Percentiles rank a stretch among this genome's conserved stretches.
Evolutionary conservation across 1,140 invertebrate species (phyloP).

Genomic region (Anastrepha obliqua): DNA sequence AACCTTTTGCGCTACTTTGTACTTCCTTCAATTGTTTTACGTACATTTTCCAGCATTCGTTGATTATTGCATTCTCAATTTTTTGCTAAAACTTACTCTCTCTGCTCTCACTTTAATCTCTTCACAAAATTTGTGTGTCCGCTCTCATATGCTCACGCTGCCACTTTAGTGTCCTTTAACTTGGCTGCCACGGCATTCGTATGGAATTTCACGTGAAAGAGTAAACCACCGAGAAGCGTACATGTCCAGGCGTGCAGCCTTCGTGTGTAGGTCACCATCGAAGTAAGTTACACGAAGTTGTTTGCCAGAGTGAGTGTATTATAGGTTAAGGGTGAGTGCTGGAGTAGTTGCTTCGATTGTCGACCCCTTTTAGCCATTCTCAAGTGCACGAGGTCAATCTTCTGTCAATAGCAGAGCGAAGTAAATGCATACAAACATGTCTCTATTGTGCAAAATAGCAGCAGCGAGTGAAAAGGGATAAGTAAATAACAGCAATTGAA

Average conservation of each 20-base stretch:
- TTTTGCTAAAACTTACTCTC: not conserved
- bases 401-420: slow-evolving; percentile 32
- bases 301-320: not conserved
- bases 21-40: no score
- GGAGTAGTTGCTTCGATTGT: not conserved
- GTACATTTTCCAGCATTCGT: not conserved
- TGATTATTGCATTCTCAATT: not conserved
- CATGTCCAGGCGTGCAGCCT: slow-evolving; percentile 20
- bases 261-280: not conserved
- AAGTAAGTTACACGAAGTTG: not conserved
- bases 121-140: not conserved
- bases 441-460: not conserved
- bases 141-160: not conserved
- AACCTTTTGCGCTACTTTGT: no score
- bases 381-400: slow-evolving; percentile 58
- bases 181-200: not conserved
- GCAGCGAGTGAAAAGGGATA: not conserved
- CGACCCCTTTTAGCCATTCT: slow-evolving; percentile 13
- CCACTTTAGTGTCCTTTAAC: no score
- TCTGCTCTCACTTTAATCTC: not conserved
- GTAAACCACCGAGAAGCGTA: not conserved
- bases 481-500: not conserved
- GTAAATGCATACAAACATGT: not conserved
- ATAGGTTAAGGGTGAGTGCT: not conserved
- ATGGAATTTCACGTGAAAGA: not conserved